Evolutionary conservation across 2,797 vertebrate genomes (phyloP).

Genomic region (Fundulus diaphanus): DNA sequence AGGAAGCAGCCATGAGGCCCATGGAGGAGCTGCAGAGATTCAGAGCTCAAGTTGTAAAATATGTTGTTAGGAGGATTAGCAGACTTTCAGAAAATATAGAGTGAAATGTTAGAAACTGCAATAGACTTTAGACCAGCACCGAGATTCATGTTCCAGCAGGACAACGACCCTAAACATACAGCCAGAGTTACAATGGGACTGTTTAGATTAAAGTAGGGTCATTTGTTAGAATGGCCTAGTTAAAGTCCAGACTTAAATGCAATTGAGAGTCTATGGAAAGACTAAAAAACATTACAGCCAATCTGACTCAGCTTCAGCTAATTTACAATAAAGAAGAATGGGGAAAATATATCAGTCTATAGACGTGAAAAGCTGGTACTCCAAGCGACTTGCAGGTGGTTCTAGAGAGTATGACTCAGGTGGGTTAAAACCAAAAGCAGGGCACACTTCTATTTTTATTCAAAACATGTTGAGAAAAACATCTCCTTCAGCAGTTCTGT

Average conservation of each 20-base stretch:
- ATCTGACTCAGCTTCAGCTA: neutral
- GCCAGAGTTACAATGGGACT: neutral
- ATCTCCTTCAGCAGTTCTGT: neutral
- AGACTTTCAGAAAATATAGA: neutral
- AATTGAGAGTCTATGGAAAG: neutral
- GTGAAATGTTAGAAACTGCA: neutral
- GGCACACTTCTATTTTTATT: neutral
- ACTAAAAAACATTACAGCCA: neutral
- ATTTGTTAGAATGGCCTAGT: neutral
- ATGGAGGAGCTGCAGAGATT: neutral
- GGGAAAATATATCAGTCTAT: neutral
- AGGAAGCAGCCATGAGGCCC: neutral
- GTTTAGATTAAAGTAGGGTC: neutral
- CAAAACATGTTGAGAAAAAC: neutral
- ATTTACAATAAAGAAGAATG: neutral
- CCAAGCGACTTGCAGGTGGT: neutral
- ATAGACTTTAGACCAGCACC: neutral
- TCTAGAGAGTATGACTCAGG: neutral
- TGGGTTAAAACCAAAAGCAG: neutral
- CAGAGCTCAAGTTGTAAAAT: neutral
- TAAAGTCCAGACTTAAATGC: neutral
- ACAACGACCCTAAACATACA: neutral
- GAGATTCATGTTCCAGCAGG: neutral
- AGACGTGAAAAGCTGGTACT: neutral
- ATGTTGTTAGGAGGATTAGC: neutral